A percentile compares a stretch with the other conserved stretches of the same genome.
phyloP scores from a whole-genome alignment of 2,888 invertebrate genomes.

The Caenorhabditis angaria region DNA sequence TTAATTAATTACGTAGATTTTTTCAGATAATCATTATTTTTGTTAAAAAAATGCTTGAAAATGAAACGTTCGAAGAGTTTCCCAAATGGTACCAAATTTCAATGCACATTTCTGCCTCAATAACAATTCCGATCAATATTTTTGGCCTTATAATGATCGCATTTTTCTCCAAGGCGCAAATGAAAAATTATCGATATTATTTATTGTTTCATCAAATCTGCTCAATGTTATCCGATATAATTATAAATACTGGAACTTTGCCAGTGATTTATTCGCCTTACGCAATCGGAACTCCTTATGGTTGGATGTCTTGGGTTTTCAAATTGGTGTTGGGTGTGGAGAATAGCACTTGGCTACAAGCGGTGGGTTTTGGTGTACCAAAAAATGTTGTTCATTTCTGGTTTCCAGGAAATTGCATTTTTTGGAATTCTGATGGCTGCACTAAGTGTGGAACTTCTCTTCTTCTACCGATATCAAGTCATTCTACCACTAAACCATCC shows the following conservation, averaged over 20 bases:
- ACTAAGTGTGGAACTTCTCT: constrained; percentile 26
- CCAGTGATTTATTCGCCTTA: constrained; percentile 10
- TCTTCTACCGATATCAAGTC: constrained; percentile 27
- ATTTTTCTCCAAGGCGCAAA: background rate
- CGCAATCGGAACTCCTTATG: constrained; percentile 4
- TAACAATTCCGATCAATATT: constrained; percentile 13
- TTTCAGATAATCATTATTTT: too few species aligned
- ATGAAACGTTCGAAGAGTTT: too few species aligned
- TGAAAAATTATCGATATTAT: constrained; percentile 7
- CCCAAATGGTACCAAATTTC: background rate
- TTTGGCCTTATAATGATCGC: constrained; percentile 3
- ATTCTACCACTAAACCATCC: constrained; percentile 17
- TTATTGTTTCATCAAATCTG: constrained; percentile 12
- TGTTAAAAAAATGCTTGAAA: too few species aligned
- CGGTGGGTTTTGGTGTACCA: background rate
- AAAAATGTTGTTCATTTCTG: background rate
- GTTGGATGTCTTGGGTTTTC: constrained; percentile 5
- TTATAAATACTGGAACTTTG: constrained; percentile 3
- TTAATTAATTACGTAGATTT: too few species aligned
- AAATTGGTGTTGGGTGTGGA: background rate
- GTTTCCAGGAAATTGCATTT: constrained; percentile 21
- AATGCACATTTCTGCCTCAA: background rate
- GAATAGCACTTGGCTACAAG: background rate
- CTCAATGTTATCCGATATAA: constrained; percentile 8
- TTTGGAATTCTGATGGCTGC: constrained; percentile 14